Base-by-base conservation (phyloP, 2,113 vertebrate species). In the Lates calcarifer region DNA sequence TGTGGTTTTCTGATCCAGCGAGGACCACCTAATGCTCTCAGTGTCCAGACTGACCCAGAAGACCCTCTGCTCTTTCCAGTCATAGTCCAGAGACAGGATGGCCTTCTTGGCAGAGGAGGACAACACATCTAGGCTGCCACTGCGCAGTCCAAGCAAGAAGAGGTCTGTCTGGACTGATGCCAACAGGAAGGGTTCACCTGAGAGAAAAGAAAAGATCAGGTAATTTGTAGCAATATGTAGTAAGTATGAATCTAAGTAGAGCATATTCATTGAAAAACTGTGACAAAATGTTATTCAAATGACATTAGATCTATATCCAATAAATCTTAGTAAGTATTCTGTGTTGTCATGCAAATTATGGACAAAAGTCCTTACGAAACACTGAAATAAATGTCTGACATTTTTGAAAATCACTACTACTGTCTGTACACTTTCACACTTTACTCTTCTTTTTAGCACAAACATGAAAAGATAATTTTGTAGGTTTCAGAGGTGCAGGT, bases 11-110 rank as follows among this genome's bases (percentile, higher is more conserved):
- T 88, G 92, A 82, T 92, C 88, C 26, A 97, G 79, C 3, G 92
- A 94, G 14, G 95, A 95, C 98, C 98, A 99, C 39, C 90, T 93
- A 71, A 99, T 96, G 72, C 92, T 95, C 26, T 96, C 94, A 0
- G 93, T 90, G 81, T 94, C 92, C 12, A 96, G 86, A 57, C 95
- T 95, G 82, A 95, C 92, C 98, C 98, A 99, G 84, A 95, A 99
- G 49, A 98, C 58, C 57, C 92, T 97, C 77, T 95, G 94, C 4
- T 96, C 95, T 68, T 81, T 84, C 91, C 95, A 94, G 84, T 98
- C 97, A 18, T 97, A 98, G 92, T 99, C 98, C 0, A 99, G 73
- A 0, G 96, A 97, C 76, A 96, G 92, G 74, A 98, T 86, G 0
- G 87, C 89, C 14, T 91, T 94, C 51, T 96, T 96, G 41, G 96